Percentiles rank a stretch among this genome's conserved stretches.
Conservation (phyloP, 2,113 vertebrate species). For the Lophius piscatorius region DNA sequence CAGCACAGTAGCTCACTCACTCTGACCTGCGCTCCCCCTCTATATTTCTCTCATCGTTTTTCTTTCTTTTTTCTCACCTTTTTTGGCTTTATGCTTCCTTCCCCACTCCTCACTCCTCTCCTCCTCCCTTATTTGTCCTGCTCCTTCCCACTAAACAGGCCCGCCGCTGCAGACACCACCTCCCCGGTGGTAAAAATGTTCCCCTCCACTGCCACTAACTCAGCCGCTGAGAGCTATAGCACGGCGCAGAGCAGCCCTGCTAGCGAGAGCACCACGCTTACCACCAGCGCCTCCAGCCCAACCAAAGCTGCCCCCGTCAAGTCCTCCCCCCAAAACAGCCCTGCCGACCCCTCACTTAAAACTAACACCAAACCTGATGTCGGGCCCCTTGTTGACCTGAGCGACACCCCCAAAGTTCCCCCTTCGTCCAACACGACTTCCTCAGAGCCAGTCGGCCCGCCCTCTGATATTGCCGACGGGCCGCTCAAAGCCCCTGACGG, state of each 20-base stretch:
- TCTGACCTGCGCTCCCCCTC: constrained; percentile 27
- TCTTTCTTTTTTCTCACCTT: constrained; percentile 27
- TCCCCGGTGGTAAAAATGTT: constrained; percentile 90
- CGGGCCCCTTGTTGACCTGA: constrained; percentile 94
- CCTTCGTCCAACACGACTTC: constrained; percentile 46
- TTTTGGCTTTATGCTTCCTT: constrained; percentile 18
- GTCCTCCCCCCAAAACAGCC: constrained; percentile 62
- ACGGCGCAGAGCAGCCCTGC: constrained; percentile 92
- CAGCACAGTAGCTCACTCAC: constrained; percentile 41
- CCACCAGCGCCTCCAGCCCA: constrained; percentile 82
- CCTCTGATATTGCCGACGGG: constrained; percentile 79
- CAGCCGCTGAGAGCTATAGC: constrained; percentile 91
- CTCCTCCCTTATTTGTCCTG: constrained; percentile 24
- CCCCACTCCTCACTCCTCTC: not conserved
- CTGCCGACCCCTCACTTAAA: constrained; percentile 48
- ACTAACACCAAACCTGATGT: constrained; percentile 71
- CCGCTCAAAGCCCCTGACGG: constrained; percentile 72
- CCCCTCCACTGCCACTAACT: constrained; percentile 93
- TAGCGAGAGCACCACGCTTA: constrained; percentile 91
- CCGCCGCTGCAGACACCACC: constrained; percentile 85
- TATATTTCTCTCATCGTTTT: constrained; percentile 21
- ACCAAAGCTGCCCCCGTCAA: constrained; percentile 68
- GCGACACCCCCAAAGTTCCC: constrained; percentile 86
- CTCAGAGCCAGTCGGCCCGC: constrained; percentile 78
- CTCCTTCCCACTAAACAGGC: constrained; percentile 84